A percentile compares a stretch with the other conserved stretches of the same genome.
Conservation (phyloP, 92 coral and sea anemone genomes). For the Scolanthus callimorphus region DNA sequence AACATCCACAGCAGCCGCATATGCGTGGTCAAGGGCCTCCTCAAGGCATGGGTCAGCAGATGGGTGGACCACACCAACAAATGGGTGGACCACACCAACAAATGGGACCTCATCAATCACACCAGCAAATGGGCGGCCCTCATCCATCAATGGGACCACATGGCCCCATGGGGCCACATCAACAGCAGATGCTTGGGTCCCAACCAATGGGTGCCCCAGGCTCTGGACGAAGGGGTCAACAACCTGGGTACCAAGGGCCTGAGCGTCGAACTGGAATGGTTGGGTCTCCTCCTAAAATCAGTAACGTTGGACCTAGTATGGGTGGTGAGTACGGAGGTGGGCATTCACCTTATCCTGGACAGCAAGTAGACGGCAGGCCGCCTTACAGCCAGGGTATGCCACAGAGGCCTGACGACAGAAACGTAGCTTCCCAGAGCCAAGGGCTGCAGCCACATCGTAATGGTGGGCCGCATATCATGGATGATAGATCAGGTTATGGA, state of each 20-base stretch:
- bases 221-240: conserved; percentile 1
- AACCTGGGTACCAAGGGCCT: conserved; percentile 10
- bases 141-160: conserved; percentile 9
- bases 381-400: conserved; percentile 1
- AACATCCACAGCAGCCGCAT: conserved; percentile 12
- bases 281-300: conserved; percentile 34
- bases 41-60: neutral
- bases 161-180: conserved; percentile 18
- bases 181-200: conserved; percentile 8
- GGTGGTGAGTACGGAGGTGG: neutral
- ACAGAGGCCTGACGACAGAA: conserved; percentile 16
- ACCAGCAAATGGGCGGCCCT: too few relatives aligned
- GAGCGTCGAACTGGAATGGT: conserved; percentile 38
- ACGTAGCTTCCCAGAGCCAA: conserved; percentile 19
- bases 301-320: neutral
- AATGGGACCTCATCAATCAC: conserved; percentile 14
- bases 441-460: too few relatives aligned
- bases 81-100: conserved; percentile 24
- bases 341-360: conserved; percentile 21
- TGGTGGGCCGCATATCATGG: neutral
- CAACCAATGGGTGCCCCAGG: conserved; percentile 15
- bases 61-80: neutral
- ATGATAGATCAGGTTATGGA: neutral
- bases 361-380: conserved; percentile 10
- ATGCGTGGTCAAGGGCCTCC: conserved; percentile 4